A percentile compares a stretch with the other conserved stretches of the same genome.
Evolutionary conservation across 2,888 invertebrate genomes (phyloP).

Genomic region (Tetropium fuscum): DNA sequence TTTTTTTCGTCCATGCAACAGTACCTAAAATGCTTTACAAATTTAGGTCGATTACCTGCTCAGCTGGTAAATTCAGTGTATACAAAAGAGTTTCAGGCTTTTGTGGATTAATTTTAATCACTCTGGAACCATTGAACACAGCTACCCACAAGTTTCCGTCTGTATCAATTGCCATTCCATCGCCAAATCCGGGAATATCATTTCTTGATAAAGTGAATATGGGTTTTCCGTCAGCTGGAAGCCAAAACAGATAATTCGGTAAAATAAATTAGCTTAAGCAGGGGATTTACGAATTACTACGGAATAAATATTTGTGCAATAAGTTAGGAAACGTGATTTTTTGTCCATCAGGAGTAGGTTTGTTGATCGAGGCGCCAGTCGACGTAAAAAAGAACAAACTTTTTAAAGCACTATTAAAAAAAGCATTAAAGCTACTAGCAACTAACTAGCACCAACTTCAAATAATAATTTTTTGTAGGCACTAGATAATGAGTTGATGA

Average conservation of each 20-base stretch:
- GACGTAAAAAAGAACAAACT: too few species aligned
- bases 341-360: too few species aligned
- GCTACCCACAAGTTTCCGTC: constrained; percentile 85
- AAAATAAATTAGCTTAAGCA: too few species aligned
- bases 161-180: constrained; percentile 85
- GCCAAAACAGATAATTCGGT: background rate
- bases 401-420: too few species aligned
- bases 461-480: too few species aligned
- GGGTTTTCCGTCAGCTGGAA: constrained; percentile 71
- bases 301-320: too few species aligned
- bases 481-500: too few species aligned
- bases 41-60: constrained; percentile 66
- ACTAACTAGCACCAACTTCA: too few species aligned
- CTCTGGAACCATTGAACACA: constrained; percentile 76
- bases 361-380: too few species aligned
- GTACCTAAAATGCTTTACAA: background rate
- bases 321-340: too few species aligned
- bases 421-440: too few species aligned
- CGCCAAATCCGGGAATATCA: constrained; percentile 55
- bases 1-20: background rate
- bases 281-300: too few species aligned
- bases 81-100: constrained; percentile 69
- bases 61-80: constrained; percentile 73
- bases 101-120: constrained; percentile 70
- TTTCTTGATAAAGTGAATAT: constrained; percentile 70